Conservation (phyloP, 2,113 vertebrate genomes). For the Erinaceus europaeus region DNA sequence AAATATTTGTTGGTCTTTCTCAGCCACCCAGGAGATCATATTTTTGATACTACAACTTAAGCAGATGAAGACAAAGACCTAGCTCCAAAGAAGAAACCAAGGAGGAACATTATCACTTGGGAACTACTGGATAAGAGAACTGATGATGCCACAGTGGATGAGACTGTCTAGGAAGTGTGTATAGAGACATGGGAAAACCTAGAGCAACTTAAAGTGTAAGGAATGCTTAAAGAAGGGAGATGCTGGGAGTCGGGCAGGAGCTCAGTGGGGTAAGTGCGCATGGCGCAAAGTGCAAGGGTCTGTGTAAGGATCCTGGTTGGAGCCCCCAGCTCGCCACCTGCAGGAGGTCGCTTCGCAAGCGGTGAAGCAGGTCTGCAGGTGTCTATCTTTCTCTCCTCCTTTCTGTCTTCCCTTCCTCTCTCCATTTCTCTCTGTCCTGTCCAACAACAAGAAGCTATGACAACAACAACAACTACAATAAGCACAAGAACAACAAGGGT, state of each 20-base stretch:
- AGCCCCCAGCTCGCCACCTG: no score
- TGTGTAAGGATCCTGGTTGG: no score
- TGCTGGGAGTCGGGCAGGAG: no score
- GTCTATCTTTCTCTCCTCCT: no score
- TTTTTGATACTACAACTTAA: neutral
- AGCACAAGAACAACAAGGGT: no score
- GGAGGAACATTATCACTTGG: neutral
- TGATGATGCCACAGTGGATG: neutral
- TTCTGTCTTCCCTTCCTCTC: no score
- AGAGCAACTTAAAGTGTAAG: neutral
- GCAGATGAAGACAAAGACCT: neutral
- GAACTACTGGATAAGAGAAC: neutral
- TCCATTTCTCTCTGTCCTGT: no score
- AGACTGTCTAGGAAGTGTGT: neutral
- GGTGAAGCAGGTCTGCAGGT: no score
- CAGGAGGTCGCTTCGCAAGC: no score
- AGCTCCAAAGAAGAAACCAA: neutral
- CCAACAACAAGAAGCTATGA: no score
- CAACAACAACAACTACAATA: no score
- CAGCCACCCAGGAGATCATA: neutral
- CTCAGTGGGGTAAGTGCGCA: neutral
- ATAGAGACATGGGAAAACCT: neutral
- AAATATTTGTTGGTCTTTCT: neutral
- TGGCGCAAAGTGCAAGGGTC: no score
- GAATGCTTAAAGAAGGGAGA: neutral